phyloP scores from a whole-genome alignment of 2,797 vertebrate species.

The Telmatherina bonti region DNA sequence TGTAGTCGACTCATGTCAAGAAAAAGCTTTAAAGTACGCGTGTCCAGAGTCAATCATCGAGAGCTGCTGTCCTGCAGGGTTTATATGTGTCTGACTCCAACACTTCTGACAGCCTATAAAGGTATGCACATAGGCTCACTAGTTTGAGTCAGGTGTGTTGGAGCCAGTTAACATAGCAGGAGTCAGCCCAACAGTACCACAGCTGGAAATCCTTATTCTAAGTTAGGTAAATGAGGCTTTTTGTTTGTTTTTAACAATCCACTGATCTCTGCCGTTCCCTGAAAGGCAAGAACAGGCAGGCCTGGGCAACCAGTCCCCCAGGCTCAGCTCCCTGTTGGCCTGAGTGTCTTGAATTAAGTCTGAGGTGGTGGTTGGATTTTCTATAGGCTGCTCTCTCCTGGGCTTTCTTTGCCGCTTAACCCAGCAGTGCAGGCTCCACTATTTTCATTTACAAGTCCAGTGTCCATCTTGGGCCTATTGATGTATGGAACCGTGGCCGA shows the following conservation, averaged over 20 bases:
- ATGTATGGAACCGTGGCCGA: conserved; percentile 61
- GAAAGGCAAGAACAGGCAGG: conserved; percentile 49
- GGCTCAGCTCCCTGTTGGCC: conserved; percentile 38
- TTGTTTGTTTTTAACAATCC: conserved; percentile 51
- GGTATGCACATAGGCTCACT: no score
- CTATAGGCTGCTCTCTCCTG: conserved; percentile 37
- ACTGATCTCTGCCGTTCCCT: conserved; percentile 65
- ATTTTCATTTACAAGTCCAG: conserved; percentile 82
- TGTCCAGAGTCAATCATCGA: no score
- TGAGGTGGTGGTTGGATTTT: conserved; percentile 37
- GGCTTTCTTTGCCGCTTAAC: conserved; percentile 29
- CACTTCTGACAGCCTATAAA: no score
- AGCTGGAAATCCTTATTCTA: no score
- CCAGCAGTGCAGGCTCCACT: conserved; percentile 41
- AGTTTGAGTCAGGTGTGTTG: no score
- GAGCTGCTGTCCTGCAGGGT: no score
- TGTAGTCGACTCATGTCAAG: conserved; percentile 49
- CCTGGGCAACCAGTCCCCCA: conserved; percentile 23
- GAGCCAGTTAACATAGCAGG: no score
- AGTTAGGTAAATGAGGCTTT: conserved; percentile 37
- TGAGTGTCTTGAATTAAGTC: conserved; percentile 41
- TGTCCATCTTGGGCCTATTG: conserved; percentile 83
- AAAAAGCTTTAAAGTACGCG: conserved; percentile 28
- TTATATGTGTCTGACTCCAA: no score
- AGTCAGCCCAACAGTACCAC: no score